Base-by-base conservation (phyloP, 2,888 invertebrate genomes). In the Sisyra nigra region DNA sequence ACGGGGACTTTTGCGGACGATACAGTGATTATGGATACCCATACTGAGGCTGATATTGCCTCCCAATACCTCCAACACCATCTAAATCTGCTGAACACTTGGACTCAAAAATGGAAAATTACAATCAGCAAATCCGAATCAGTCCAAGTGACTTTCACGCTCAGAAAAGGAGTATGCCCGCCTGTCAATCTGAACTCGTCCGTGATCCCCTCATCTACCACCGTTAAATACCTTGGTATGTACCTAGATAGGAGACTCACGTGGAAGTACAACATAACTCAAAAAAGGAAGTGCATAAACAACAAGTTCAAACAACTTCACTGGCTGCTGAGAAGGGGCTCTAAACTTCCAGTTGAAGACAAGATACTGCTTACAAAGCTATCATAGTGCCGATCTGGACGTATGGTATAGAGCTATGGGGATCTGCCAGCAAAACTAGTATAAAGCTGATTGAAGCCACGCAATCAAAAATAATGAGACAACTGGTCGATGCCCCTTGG, bases 1-100 rank as follows among this genome's bases (percentile, higher is more conserved):
- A 45, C 45, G 42, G 45, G 47, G 17, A 48, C 50, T 17, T 51
- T 46, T 45, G 50, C 49, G 13, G 50, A 52, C 41, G 49, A 50
- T 41, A 50, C 48, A 10, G 48, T 44, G n/a, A 35, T 48, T 13
- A 41, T 49, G 29, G 44, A 45, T 32, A 38, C 46, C 10, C 37
- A 48, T 41, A 39, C 29, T 19, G 37, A 47, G 19, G 47, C 50
- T 38, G 30, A 15, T 19, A 19, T 42, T 30, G 51, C 51, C 4
- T 46, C 49, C 11, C 37, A 38, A 29, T 34, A 44, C 24, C 46
- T 53, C n/a, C 52, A 53, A 46, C 35, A 40, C 8, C 43, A 44
- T 39, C 41, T 51, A 17, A 33, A 49, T 36, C 33, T 44, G 24
- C 41, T 51, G 9, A 17, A 45, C 38, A 41, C 31, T 11, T 52